A percentile compares a stretch with the other conserved stretches of the same genome.
Conservation (phyloP, 2,797 vertebrate genomes). For the Astyanax mexicanus region DNA sequence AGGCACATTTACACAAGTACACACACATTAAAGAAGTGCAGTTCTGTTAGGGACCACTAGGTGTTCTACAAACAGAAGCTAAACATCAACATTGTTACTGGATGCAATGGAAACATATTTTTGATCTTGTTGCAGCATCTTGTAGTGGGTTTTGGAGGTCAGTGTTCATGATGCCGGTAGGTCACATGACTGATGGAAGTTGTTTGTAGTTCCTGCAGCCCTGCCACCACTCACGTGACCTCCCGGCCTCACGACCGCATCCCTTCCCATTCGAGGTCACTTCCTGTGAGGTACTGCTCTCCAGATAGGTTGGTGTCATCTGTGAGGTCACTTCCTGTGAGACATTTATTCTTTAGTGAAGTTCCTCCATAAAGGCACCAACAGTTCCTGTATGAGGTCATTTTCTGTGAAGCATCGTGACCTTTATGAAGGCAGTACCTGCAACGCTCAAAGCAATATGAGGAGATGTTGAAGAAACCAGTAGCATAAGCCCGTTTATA, state of each 20-base stretch:
- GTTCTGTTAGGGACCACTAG: too few species aligned
- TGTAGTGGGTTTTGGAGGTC: slow-evolving; percentile 29
- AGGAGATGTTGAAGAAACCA: too few species aligned
- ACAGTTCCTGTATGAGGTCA: not conserved
- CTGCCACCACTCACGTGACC: slow-evolving; percentile 70
- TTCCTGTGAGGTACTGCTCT: not conserved
- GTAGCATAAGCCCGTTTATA: too few species aligned
- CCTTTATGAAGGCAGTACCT: too few species aligned
- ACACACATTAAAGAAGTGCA: too few species aligned
- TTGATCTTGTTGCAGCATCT: not conserved
- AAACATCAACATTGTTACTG: not conserved
- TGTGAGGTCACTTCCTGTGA: slow-evolving; percentile 11
- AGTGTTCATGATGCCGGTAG: slow-evolving; percentile 64
- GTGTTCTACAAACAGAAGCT: too few species aligned
- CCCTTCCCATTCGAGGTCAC: not conserved
- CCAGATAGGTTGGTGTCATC: not conserved
- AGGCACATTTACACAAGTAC: too few species aligned
- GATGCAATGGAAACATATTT: not conserved
- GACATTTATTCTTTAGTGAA: not conserved
- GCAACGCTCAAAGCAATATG: too few species aligned
- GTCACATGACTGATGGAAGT: slow-evolving; percentile 73
- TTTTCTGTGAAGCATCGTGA: too few species aligned
- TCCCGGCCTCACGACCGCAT: slow-evolving; percentile 60
- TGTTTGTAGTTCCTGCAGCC: slow-evolving; percentile 24
- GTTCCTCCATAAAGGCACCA: not conserved